Conservation (phyloP, 2,113 vertebrate genomes). For the Megaleporinus macrocephalus region DNA sequence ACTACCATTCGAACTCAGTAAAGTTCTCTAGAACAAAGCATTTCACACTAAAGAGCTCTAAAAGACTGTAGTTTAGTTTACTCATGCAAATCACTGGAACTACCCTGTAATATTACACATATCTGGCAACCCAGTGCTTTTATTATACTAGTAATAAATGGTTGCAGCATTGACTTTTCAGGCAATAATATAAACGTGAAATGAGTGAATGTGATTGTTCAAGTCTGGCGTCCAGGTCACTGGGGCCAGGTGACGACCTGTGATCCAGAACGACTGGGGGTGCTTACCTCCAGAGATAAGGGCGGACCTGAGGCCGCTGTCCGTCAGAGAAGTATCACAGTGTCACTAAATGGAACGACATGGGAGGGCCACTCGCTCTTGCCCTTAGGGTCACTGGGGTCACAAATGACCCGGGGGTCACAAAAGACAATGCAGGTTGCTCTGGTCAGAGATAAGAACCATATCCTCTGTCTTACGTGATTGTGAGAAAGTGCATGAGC, state of each 20-base stretch:
- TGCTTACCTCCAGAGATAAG: conserved; percentile 39
- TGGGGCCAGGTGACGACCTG: conserved; percentile 19
- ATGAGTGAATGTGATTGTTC: conserved; percentile 5
- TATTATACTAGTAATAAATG: too few relatives aligned
- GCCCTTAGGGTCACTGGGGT: conserved; percentile 24
- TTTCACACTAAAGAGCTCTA: too few relatives aligned
- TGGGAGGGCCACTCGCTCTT: conserved; percentile 30
- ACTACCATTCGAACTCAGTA: too few relatives aligned
- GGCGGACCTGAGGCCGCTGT: conserved; percentile 31
- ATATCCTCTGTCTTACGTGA: conserved; percentile 32
- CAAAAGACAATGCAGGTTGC: conserved; percentile 19
- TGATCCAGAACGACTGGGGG: conserved; percentile 27
- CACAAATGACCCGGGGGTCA: neutral
- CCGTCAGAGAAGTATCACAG: conserved; percentile 23
- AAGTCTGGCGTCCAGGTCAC: neutral
- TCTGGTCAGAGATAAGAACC: conserved; percentile 29
- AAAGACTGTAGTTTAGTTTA: too few relatives aligned
- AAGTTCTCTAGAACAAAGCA: too few relatives aligned
- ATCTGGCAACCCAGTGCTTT: too few relatives aligned
- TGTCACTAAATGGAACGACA: conserved; percentile 26
- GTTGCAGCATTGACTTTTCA: neutral
- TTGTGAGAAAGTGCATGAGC: conserved; percentile 16
- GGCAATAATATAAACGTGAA: neutral
- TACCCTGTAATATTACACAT: too few relatives aligned
- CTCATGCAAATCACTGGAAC: too few relatives aligned